Percentiles rank a stretch among this genome's conserved stretches.
Conservation (phyloP, 2,113 vertebrate species). For the Sapajus apella region DNA sequence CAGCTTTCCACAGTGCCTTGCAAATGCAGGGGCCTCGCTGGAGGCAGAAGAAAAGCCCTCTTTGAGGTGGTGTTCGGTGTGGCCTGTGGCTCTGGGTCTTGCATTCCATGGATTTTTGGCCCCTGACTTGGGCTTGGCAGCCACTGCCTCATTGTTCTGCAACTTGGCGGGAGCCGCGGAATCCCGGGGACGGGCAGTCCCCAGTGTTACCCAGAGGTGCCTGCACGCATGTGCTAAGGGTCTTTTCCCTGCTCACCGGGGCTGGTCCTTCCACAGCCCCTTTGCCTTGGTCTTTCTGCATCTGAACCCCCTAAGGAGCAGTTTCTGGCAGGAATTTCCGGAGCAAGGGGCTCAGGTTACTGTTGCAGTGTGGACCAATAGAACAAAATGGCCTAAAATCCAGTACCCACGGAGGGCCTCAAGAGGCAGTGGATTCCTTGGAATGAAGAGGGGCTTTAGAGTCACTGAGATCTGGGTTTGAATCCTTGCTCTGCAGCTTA, state of each 20-base stretch:
- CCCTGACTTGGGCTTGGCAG: slow-evolving; percentile 62
- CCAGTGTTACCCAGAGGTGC: background rate
- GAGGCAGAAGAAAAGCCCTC: background rate
- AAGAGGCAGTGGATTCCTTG: background rate
- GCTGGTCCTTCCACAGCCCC: background rate
- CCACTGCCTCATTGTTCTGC: slow-evolving; percentile 50
- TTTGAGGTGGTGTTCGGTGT: background rate
- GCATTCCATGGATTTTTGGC: slow-evolving; percentile 65
- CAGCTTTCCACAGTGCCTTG: accelerated
- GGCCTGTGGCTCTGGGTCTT: slow-evolving; percentile 40
- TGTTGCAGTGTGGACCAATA: background rate
- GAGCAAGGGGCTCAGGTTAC: background rate
- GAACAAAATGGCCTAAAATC: background rate
- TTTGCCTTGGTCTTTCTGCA: background rate
- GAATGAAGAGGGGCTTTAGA: background rate
- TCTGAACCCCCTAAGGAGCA: background rate
- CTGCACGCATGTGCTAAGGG: accelerated
- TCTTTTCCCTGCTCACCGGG: accelerated
- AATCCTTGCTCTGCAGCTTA: background rate
- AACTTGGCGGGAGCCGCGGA: background rate
- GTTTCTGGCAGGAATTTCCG: background rate
- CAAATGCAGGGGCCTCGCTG: background rate
- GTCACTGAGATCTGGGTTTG: background rate
- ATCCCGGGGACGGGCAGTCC: background rate
- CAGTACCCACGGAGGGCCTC: background rate